Base-by-base conservation (phyloP, 2,797 vertebrate genomes). In the Taeniopygia guttata region DNA sequence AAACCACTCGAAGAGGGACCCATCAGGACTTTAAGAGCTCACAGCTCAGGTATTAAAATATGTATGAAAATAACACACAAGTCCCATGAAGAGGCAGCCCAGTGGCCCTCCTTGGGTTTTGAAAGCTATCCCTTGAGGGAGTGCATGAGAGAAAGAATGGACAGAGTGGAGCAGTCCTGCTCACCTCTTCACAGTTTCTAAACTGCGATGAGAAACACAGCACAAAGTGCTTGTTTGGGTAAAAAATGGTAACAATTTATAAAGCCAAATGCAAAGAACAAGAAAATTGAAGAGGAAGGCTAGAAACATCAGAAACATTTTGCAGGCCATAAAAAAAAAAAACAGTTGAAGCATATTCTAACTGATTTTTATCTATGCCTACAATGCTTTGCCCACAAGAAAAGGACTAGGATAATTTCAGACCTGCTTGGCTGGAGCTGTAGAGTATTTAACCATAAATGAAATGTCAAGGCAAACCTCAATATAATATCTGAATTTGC, bases 391-490 rank as follows among this genome's bases (percentile, higher is more conserved):
- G 64, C 54, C 70, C 13, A 58, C 30, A 60, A 34, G 45, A 90
- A 64, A 59, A 56, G 48, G 52, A 42, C 45, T 38, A 63, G 10
- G 16, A 64, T 77, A 67, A 94, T 92, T 94, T 91, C 87, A 89
- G 84, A 92, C 45, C 45, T 85, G 40, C 42, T 64, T 85, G 32
- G 45, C 52, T 83, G 40, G 34, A 93, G 77, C 34, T 75, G 51
- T 29, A 81, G 62, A 84, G 69, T 66, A 69, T 40, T 55, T 81
- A 87, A 77, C 49, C 25, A 27, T 54, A 87, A 86, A 90, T 38
- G 40, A 73, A 89, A 89, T 63, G 74, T 82, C 78, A 92, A 73
- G 59, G n/a, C 43, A 93, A 89, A 92, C 60, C 45, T 77, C 7
- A 1, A 52, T 38, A 78, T 16, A 84, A 42, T 81, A 90, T n/a